Evolutionary conservation across 1,140 invertebrate species (phyloP).

Genomic region (Meteorus sp.): DNA sequence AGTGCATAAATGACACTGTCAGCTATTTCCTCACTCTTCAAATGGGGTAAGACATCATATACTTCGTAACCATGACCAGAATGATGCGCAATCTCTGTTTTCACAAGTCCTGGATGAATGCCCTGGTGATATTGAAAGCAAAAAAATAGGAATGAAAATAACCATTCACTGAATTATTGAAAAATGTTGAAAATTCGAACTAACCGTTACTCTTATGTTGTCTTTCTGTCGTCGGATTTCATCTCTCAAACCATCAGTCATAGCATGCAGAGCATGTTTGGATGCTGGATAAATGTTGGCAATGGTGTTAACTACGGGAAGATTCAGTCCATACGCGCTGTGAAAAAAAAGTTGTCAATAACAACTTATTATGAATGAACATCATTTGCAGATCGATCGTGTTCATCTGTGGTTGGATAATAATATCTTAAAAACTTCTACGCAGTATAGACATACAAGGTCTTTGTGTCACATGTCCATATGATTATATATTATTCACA

Average conservation of each 20-base stretch:
- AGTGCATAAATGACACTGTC: too few species aligned
- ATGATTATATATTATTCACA: too few species aligned
- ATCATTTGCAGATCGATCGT: too few species aligned
- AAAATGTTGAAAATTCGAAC: not conserved
- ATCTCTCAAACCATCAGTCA: constrained; percentile 64
- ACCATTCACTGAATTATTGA: not conserved
- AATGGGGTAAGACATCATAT: not conserved
- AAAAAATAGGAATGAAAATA: not conserved
- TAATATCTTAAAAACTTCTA: too few species aligned
- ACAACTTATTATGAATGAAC: too few species aligned
- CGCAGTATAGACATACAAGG: too few species aligned
- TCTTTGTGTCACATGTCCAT: too few species aligned
- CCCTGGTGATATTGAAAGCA: constrained; percentile 52
- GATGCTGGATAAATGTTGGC: constrained; percentile 63
- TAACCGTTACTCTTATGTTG: constrained; percentile 67
- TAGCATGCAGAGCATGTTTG: constrained; percentile 68
- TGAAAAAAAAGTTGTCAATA: not conserved
- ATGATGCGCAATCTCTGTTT: not conserved
- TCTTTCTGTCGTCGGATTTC: constrained; percentile 63
- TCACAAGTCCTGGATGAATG: constrained; percentile 58
- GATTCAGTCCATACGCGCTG: not conserved
- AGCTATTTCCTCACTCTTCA: too few species aligned
- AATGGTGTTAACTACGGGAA: not conserved
- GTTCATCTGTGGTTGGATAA: too few species aligned
- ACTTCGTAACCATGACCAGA: not conserved